Conservation (phyloP, 1,140 invertebrate species). For the Heliconius hewitsoni region DNA sequence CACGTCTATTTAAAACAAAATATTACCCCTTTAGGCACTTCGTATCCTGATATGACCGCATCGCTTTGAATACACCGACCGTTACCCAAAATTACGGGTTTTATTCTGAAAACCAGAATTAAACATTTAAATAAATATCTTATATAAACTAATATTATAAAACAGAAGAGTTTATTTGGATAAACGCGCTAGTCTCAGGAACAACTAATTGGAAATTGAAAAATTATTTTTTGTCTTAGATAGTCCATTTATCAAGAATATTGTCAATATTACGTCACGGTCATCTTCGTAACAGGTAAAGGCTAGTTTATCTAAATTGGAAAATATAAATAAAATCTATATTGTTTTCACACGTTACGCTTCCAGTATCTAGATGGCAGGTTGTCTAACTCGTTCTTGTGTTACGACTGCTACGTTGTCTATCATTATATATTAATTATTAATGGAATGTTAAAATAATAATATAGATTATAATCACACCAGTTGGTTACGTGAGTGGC, state of each 20-base stretch:
- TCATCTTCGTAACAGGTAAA: too few relatives aligned
- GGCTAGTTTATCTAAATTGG: too few relatives aligned
- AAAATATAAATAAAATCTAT: too few relatives aligned
- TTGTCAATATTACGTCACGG: too few relatives aligned
- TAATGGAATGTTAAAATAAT: not conserved
- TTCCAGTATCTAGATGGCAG: conserved; percentile 2
- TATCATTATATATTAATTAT: conserved; percentile 1
- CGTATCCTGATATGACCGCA: conserved; percentile 89
- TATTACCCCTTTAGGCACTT: conserved; percentile 92
- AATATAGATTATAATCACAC: not conserved
- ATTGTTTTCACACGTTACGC: not conserved
- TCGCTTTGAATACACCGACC: conserved; percentile 90
- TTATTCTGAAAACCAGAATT: conserved; percentile 83
- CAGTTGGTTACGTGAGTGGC: not conserved
- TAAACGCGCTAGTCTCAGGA: too few relatives aligned
- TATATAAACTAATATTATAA: too few relatives aligned
- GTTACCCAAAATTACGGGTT: conserved; percentile 93
- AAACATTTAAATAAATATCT: conserved; percentile 39
- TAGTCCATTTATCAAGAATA: too few relatives aligned
- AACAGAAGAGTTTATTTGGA: too few relatives aligned
- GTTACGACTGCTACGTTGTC: not conserved
- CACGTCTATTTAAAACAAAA: not conserved
- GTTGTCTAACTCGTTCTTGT: conserved; percentile 20
- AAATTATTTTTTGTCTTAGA: too few relatives aligned
- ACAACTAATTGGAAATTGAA: too few relatives aligned